Evolutionary conservation across 1,140 invertebrate species (phyloP).

Genomic region (Polypedilum vanderplanki): DNA sequence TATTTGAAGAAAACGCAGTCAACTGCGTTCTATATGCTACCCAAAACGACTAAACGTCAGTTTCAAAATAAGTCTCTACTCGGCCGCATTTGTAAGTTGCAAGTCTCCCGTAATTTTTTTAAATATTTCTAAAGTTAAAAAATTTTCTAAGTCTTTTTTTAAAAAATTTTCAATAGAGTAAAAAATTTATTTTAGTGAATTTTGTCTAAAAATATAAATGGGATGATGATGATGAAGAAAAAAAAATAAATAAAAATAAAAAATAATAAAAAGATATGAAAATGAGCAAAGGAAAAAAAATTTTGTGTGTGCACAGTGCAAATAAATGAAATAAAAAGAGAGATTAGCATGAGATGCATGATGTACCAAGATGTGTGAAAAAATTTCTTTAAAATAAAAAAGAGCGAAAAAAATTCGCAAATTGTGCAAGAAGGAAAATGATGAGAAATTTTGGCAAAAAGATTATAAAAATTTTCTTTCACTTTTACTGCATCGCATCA

Average conservation of each 20-base stretch:
- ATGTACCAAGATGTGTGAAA: conserved; percentile 10
- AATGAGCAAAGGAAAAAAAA: not conserved
- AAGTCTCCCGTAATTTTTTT: conserved; percentile 1
- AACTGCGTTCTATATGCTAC: conserved; percentile 28
- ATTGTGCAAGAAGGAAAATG: not conserved
- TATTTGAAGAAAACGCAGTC: conserved; percentile 25
- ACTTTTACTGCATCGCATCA: too few species aligned
- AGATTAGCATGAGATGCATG: conserved; percentile 1
- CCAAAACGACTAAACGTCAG: conserved; percentile 25
- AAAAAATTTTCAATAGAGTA: not conserved
- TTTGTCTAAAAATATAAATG: not conserved
- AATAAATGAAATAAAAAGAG: not conserved
- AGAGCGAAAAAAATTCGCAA: not conserved
- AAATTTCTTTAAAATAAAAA: not conserved
- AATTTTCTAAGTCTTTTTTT: not conserved
- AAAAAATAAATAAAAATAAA: not conserved
- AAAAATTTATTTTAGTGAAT: not conserved
- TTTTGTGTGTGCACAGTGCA: conserved; percentile 22
- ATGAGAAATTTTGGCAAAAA: too few species aligned
- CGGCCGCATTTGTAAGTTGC: conserved; percentile 28
- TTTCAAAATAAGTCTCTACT: conserved; percentile 29
- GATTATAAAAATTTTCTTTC: too few species aligned
- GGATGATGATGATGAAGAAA: not conserved
- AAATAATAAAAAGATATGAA: not conserved
- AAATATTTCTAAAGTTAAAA: not conserved